Base-by-base conservation (phyloP, 1,140 invertebrate species). In the Melanaphis sacchari region DNA sequence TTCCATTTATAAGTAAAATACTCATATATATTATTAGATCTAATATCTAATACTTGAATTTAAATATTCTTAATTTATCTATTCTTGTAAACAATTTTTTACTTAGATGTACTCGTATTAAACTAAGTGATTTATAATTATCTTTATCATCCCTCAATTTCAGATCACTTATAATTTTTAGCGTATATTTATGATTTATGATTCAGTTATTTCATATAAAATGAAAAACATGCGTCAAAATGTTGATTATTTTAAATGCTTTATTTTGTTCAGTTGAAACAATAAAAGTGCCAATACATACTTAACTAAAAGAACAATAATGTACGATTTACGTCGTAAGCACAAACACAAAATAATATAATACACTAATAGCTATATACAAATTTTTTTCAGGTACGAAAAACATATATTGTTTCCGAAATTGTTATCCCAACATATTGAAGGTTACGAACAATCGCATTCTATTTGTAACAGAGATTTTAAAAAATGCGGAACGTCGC, bases 391-490 rank as follows among this genome's bases (percentile, higher is more conserved):
- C 95, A 97, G 97, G 94, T 97, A 98, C 94, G 98, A 98, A 95
- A 95, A 97, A 54, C 98, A 98, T 95, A 96, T 98, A 49, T 96
- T 99, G 6, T 97, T 99, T 94, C 98, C 98, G 1, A 98, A 99
- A 95, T 95, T 99, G n/a, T 96, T 99, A 93, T 96, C 97, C 94
- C 96, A 97, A 94, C 97, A 97, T 94, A 97, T 98, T 22, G 97
- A 98, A 94, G 98, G 99, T 94, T 99, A 98, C 95, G 96, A 97
- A 46, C 94, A 96, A 26, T 96, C 96, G 81, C 98, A 98, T 95
- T 98, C 98, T 36, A 97, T 98, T 96, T 99, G 98, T 95, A 99
- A 99, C 95, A 96, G 97, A 66, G 98, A 99, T 95, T 96, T 97
- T 4, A 96, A 97, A 46, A 99, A 99, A 96, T 96, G 96, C 38